phyloP scores from a whole-genome alignment of 2,888 invertebrate genomes.

The Keiferia lycopersicella region DNA sequence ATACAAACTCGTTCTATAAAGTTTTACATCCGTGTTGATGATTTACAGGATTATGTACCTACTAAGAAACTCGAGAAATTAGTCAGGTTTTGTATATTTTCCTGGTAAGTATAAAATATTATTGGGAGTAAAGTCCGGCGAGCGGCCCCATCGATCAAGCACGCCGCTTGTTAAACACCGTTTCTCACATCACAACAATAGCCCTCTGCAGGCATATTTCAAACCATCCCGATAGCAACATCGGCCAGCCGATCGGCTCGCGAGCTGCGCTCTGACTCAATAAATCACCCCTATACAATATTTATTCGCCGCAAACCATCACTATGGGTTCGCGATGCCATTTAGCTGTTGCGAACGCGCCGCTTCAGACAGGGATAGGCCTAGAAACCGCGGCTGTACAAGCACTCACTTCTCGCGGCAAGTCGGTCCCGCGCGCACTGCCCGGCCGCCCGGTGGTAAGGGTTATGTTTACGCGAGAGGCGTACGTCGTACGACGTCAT shows the following conservation, averaged over 20 bases:
- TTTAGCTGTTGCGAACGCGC: slow-evolving; percentile 32
- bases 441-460: slow-evolving; percentile 35
- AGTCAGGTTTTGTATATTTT: slow-evolving; percentile 63
- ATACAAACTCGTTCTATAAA: too few species aligned
- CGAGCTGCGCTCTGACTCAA: slow-evolving; percentile 63
- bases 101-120: slow-evolving; percentile 60
- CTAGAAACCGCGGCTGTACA: slow-evolving; percentile 3
- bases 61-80: slow-evolving; percentile 41
- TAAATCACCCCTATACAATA: slow-evolving; percentile 80
- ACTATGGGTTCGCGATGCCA: slow-evolving; percentile 57
- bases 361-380: slow-evolving; percentile 15
- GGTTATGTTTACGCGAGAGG: slow-evolving; percentile 61
- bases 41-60: slow-evolving; percentile 8
- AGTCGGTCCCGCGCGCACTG: neutral
- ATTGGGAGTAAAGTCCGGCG: slow-evolving; percentile 54
- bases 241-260: slow-evolving; percentile 68
- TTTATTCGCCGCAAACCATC: slow-evolving; percentile 70
- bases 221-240: slow-evolving; percentile 75
- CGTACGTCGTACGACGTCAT: slow-evolving; percentile 66
- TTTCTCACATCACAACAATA: slow-evolving; percentile 80
- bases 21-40: too few species aligned
- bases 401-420: slow-evolving; percentile 14
- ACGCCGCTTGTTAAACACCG: slow-evolving; percentile 77
- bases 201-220: slow-evolving; percentile 77
- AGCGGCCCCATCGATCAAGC: slow-evolving; percentile 67